Conservation (phyloP, 2,888 invertebrate genomes). For the Cordylochernes scorpioides region DNA sequence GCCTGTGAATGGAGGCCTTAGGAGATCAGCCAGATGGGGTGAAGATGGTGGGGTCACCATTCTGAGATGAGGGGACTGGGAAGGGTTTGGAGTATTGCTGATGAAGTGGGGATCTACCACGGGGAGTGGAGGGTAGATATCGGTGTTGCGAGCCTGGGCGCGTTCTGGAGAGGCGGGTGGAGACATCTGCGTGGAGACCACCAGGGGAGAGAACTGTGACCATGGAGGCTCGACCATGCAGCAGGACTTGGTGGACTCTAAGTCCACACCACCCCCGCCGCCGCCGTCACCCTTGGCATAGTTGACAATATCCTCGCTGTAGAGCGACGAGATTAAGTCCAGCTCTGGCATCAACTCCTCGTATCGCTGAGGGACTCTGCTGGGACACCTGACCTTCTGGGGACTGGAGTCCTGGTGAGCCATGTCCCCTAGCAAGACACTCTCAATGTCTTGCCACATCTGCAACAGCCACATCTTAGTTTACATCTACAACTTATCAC, state of each 20-base stretch:
- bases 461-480: too few relatives aligned
- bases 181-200: conserved; percentile 20
- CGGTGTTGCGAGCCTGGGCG: conserved; percentile 12
- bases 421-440: conserved; percentile 15
- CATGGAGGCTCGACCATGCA: neutral
- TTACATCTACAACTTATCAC: too few relatives aligned
- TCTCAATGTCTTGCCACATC: conserved; percentile 21
- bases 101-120: neutral
- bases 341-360: neutral
- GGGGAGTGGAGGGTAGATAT: neutral
- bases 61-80: conserved; percentile 16
- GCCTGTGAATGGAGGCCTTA: neutral
- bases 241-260: neutral
- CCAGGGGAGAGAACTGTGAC: neutral
- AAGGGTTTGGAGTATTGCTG: neutral
- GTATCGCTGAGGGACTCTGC: too few relatives aligned
- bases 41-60: conserved; percentile 28
- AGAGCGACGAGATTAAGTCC: neutral
- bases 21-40: conserved; percentile 20
- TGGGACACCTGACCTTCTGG: neutral
- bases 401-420: neutral
- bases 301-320: neutral
- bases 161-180: conserved; percentile 26
- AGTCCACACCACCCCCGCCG: neutral
- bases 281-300: neutral